A percentile compares a stretch with the other conserved stretches of the same genome.
Evolutionary conservation across 2,113 vertebrate species (phyloP).

Genomic region (Lycaon pictus): DNA sequence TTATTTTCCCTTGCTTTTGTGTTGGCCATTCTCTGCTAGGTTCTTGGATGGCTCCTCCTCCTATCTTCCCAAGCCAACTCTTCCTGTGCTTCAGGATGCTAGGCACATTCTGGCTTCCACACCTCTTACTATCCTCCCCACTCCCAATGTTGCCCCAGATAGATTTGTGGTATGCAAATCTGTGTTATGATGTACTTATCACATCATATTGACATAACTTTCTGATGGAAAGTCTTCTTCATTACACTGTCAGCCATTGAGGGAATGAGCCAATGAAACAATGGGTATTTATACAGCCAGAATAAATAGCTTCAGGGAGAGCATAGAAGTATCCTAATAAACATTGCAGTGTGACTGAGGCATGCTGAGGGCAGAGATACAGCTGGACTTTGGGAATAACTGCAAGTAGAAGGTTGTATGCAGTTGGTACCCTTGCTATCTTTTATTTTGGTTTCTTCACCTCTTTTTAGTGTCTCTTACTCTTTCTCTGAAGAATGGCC

Average conservation of each 20-base stretch:
- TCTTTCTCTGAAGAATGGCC: not conserved
- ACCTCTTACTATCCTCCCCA: not conserved
- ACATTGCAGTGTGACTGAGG: not conserved
- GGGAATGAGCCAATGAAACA: slow-evolving; percentile 10
- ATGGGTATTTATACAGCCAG: not conserved
- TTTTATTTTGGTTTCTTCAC: slow-evolving; percentile 12
- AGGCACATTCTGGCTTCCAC: not conserved
- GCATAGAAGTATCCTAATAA: not conserved
- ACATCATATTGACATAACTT: not conserved
- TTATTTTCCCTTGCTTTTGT: not conserved
- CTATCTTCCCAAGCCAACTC: not conserved
- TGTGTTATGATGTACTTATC: not conserved
- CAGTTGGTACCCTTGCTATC: not conserved
- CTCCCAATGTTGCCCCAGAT: not conserved
- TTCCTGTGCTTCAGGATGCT: slow-evolving; percentile 4
- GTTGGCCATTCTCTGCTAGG: not conserved
- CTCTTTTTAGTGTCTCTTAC: not conserved
- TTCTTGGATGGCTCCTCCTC: not conserved
- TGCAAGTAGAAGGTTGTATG: not conserved
- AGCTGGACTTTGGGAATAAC: not conserved
- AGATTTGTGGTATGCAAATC: slow-evolving; percentile 1
- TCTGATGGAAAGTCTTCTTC: not conserved
- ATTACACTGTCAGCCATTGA: not conserved
- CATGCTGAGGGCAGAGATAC: not conserved
- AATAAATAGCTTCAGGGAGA: slow-evolving; percentile 5